Base-by-base conservation (phyloP, 2,113 vertebrate species). In the Cisticola juncidis region DNA sequence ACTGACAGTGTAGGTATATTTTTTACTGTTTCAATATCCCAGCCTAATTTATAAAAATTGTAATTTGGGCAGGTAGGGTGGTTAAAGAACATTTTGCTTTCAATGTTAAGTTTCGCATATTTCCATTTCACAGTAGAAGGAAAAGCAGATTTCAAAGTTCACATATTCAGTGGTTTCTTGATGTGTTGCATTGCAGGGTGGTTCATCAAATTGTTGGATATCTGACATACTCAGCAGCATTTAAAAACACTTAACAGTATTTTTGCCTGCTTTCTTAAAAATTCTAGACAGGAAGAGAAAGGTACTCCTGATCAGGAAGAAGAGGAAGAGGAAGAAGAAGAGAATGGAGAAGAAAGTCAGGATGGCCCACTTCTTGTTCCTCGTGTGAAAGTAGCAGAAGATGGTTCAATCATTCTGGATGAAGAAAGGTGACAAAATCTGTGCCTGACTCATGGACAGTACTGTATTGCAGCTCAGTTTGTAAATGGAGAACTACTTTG, bases 321-420 rank as follows among this genome's bases (percentile, higher is more conserved):
- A 4, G 98, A 98, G 5, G 96, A 97, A 5, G 96, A 96, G 12
- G 98, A 98, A 4, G 96, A 97, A 42, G 96, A 95, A 9, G 97
- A 97, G 31, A 77, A 91, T 60, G 98, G 87, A 35, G 98, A 97
- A 56, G 97, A 97, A 12, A 91, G 85, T 38, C 97, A 98, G 48
- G 98, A 98, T 1, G 98, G 98, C 3, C 96, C 98, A 4, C 92
- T 98, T 88, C 95, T 99, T 70, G 99, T 99, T 82, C 99, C 99
- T 93, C 98, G 98, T 94, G 99, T 99, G 51, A 99, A 99, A 97
- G 99, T 99, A 81, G 99, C 99, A 45, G 99, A 99, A 97, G 99
- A 99, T 81, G 99, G 99, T 48, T 98, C 99, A 25, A 99, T 99
- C 97, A 99, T 99, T 95, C 98, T 99, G 88, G 99, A 99, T 76